Percentiles rank a stretch among this genome's conserved stretches.
Evolutionary conservation across 2,888 invertebrate species (phyloP).

Genomic region (Chorisops tibialis): DNA sequence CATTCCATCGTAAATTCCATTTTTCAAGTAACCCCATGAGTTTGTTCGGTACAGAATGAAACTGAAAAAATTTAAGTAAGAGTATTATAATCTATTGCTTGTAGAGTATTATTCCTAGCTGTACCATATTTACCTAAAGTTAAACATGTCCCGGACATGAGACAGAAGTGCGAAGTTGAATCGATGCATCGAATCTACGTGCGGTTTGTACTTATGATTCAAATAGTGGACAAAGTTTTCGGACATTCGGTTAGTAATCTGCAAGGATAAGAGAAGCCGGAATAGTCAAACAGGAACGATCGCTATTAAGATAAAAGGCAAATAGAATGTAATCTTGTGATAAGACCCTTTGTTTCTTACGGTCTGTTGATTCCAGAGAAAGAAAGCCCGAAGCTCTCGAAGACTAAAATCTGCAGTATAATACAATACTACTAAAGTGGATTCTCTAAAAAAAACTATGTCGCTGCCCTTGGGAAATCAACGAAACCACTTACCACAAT

Average conservation of each 20-base stretch:
- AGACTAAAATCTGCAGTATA: too few relatives aligned
- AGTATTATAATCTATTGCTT: not conserved
- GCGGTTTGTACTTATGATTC: slow-evolving; percentile 53
- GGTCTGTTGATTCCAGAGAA: not conserved
- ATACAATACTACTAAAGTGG: too few relatives aligned
- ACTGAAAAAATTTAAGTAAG: slow-evolving; percentile 3
- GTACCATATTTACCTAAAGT: slow-evolving; percentile 58
- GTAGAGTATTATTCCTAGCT: not conserved
- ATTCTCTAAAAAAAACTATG: slow-evolving; percentile 11
- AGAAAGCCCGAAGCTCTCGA: too few relatives aligned
- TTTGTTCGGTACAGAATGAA: slow-evolving; percentile 51
- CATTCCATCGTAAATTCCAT: slow-evolving; percentile 63
- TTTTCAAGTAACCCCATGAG: slow-evolving; percentile 63
- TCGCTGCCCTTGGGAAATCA: slow-evolving; percentile 34
- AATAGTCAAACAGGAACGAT: too few relatives aligned
- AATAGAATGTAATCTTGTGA: not conserved
- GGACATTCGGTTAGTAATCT: slow-evolving; percentile 52
- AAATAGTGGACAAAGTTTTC: slow-evolving; percentile 56
- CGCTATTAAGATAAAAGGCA: not conserved
- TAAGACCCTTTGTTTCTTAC: not conserved
- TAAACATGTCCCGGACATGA: slow-evolving; percentile 62
- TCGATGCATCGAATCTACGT: slow-evolving; percentile 62
- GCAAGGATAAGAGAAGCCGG: slow-evolving; percentile 22
- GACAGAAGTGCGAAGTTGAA: slow-evolving; percentile 60
- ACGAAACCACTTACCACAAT: slow-evolving; percentile 53